Base-by-base conservation (phyloP, 2,113 vertebrate genomes). In the Myiozetetes cayanensis region DNA sequence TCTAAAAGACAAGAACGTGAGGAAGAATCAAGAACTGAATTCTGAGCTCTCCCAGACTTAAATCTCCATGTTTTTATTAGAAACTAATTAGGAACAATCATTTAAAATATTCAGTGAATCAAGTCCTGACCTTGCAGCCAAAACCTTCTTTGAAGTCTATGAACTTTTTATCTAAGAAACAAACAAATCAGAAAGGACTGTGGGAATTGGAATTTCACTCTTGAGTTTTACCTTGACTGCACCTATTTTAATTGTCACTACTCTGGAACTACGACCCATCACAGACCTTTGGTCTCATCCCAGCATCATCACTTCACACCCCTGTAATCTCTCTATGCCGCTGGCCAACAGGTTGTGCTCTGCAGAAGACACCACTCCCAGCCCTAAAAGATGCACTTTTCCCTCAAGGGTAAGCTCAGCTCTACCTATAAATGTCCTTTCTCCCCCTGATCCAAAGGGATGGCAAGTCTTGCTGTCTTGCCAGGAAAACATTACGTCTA, bases 401-500 rank as follows among this genome's bases (percentile, higher is more conserved):
- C 85, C 52, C 9, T 1, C 75, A 77, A 59, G 78, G 33, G 58
- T 66, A 80, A 87, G 27, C 47, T 84, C 67, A 49, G 52, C 44
- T 52, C 55, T 93, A 95, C 85, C 92, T 95, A 92, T 89, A 94
- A 92, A 95, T 4, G 77, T 94, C 81, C 53, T 58, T 90, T 84
- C 53, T 80, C 37, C 41, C 62, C n/a, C 71, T 31, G 25, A 28
- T 66, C 66, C 87, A 63, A 85, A 73, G 47, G 74, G 71, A 89
- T 82, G 59, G 85, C 73, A 91, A 71, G 68, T n/a, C 72, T 66
- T 91, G 67, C 68, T 50, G 50, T n/a, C 44, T 35, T 87, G 94
- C 96, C 93, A 95, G 93, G 87, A 95, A 96, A 96, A 85, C 89
- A 74, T 91, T 55, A 68, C 17, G 10, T 89, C 94, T 90, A 76